Evolutionary conservation across 2,113 vertebrate genomes (phyloP).

Genomic region (Tragelaphus strepsiceros): DNA sequence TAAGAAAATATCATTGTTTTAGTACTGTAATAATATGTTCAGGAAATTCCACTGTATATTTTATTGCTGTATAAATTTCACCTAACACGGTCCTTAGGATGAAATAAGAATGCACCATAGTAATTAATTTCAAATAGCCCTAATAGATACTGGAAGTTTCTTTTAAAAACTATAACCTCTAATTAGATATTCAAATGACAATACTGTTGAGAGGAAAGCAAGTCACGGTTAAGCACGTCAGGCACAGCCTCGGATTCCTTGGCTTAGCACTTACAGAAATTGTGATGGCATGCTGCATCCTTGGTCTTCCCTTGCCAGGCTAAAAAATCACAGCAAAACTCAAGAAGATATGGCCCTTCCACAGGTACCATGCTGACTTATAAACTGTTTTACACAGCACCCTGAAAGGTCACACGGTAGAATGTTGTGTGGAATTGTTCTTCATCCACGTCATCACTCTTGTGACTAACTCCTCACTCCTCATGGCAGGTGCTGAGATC

Average conservation of each 20-base stretch:
- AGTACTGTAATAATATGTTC: slow-evolving; percentile 46
- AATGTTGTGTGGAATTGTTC: neutral
- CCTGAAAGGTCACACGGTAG: neutral
- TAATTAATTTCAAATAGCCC: slow-evolving; percentile 38
- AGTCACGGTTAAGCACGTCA: neutral
- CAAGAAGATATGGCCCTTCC: neutral
- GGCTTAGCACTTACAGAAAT: neutral
- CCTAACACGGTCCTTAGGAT: slow-evolving; percentile 10
- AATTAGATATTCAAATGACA: slow-evolving; percentile 41
- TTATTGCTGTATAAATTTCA: slow-evolving; percentile 64
- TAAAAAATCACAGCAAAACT: neutral
- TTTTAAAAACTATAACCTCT: slow-evolving; percentile 10
- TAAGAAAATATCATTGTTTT: slow-evolving; percentile 55
- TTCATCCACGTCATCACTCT: neutral
- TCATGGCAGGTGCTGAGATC: neutral
- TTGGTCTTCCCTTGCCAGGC: neutral
- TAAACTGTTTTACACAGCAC: neutral
- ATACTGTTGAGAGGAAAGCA: neutral
- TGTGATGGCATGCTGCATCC: neutral
- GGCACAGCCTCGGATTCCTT: neutral
- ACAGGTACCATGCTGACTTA: neutral
- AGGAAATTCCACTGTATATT: slow-evolving; percentile 43
- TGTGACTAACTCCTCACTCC: neutral
- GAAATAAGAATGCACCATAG: slow-evolving; percentile 56
- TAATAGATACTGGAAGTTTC: slow-evolving; percentile 56